Evolutionary conservation across 2,113 vertebrate genomes (phyloP), one percentile per base, ranked within the genome.

Genomic region (Callaeas wilsoni): DNA sequence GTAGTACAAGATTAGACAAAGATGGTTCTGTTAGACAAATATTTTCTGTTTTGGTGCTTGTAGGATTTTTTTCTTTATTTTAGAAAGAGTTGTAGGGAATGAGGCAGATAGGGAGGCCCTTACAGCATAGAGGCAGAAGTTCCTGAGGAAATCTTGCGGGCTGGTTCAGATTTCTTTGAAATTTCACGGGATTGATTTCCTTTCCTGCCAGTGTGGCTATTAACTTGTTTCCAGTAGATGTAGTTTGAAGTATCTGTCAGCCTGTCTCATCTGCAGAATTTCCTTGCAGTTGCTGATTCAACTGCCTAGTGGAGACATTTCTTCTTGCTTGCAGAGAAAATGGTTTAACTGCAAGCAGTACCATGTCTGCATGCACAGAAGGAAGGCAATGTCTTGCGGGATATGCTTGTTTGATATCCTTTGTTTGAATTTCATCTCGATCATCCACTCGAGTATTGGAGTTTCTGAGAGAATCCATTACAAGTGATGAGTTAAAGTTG

Each of bases 251-350:
- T 47, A 19, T 62, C 37, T 84, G 32, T 89, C 39, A 78, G 60
- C 35, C 26, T 90, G 12, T 86, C 22, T 89, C 5, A 2, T 33
- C 47, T 74, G 78, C 77, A 84, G 81, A 47, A 46, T 87, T 81
- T 84, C 35, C 47, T 78, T 91, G 89, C 84, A 89, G 90, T 94
- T 93, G 84, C 74, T 84, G 42, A 32, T 95, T 89, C 77, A 94
- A 0, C 81, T 95, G 84, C 74, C 80, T 87, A 89, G 93, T 91
- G 89, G 95, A 96, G 94, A 81, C 67, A 6, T 94, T 94, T 95
- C 71, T 95, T 96, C 89, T 95, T 95, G 76, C 96, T 91, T 95
- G 81, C 87, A 94, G 93, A 91, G 64, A 59, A 91, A 78, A 71
- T 84, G 76, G 77, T 89, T 96, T 91, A 89, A 80, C 77, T 95